Percentiles rank a stretch among this genome's conserved stretches.
These are phyloP conservation scores for Acleris holmiana DNA, from an alignment of 2,888 invertebrate species.

Conservation along the genomic window DNA sequence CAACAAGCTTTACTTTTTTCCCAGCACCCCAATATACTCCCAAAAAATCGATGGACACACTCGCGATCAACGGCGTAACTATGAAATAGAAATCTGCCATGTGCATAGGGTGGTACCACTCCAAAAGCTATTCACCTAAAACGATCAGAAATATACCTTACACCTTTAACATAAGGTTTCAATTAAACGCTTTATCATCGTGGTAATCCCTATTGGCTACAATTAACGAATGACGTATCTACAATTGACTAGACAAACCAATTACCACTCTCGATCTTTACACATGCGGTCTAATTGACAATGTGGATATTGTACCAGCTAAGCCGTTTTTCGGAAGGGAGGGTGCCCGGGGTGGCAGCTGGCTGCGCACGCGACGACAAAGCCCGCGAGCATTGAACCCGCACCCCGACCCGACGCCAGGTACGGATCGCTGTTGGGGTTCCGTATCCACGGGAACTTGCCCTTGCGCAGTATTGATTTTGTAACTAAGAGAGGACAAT, in stretches of 20 bases:
- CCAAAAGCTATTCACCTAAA: no score
- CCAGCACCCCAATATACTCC: constrained; percentile 33
- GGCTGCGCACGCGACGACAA: constrained; percentile 79
- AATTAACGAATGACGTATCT: no score
- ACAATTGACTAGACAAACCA: no score
- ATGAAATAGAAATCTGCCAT: constrained; percentile 59
- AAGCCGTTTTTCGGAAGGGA: no score
- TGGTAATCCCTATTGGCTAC: no score
- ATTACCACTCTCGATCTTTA: no score
- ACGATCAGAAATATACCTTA: no score
- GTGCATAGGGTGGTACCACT: constrained; percentile 59
- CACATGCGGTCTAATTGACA: no score
- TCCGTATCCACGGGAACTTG: constrained; percentile 3
- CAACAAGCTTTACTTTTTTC: constrained; percentile 9
- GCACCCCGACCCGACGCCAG: constrained; percentile 56
- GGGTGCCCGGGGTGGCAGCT: constrained; percentile 65
- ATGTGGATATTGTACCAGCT: no score
- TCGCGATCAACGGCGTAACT: constrained; percentile 16
- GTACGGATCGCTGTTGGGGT: constrained; percentile 46
- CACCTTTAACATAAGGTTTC: no score
- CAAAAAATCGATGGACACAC: constrained; percentile 49
- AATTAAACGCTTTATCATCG: no score
- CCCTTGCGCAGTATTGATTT: background rate
- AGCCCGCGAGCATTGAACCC: constrained; percentile 79
- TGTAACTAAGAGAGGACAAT: no score